Evolutionary conservation across 2,888 invertebrate species (phyloP).

Genomic region (Tolmerus cingulatus): DNA sequence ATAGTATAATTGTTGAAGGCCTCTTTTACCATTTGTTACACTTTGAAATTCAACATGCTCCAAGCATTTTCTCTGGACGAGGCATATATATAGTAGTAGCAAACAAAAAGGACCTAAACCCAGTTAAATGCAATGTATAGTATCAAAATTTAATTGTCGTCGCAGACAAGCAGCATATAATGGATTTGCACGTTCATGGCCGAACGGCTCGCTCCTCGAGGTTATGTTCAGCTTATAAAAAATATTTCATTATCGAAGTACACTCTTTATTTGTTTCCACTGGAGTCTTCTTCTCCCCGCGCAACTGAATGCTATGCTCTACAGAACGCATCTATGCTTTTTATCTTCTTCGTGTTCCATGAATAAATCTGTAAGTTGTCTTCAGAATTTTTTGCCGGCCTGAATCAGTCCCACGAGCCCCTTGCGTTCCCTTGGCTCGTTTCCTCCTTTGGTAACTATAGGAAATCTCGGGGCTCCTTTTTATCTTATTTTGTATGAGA

Average conservation of each 20-base stretch:
- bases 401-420: neutral
- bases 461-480: neutral
- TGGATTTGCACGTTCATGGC: neutral
- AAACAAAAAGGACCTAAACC: neutral
- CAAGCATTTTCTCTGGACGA: neutral
- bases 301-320: neutral
- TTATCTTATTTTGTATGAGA: neutral
- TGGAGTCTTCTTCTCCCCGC: neutral
- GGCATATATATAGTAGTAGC: neutral
- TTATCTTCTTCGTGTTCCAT: neutral
- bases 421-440: neutral
- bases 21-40: too few species aligned
- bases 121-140: neutral
- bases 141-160: neutral
- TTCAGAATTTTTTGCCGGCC: neutral
- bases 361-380: neutral
- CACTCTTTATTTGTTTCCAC: neutral
- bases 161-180: neutral
- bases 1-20: too few species aligned
- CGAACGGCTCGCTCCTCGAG: neutral
- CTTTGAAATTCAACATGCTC: too few species aligned
- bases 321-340: slow-evolving; percentile 1
- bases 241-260: neutral
- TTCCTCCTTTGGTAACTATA: neutral
- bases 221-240: neutral